These are phyloP conservation scores for Dermochelys coriacea DNA, from an alignment of 2,797 vertebrate species.

Conservation along the genomic window DNA sequence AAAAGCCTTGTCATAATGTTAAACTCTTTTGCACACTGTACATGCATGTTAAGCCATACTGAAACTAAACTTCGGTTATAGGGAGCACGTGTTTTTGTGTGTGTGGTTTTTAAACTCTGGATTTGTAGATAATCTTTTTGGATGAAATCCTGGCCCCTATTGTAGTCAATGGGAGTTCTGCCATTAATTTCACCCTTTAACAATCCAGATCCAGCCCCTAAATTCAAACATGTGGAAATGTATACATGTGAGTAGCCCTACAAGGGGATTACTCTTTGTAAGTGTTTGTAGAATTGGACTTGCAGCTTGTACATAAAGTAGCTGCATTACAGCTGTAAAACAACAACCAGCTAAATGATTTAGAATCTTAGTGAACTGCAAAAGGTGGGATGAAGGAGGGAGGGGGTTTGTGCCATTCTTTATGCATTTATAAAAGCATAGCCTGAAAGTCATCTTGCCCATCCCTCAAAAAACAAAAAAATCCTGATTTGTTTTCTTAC, in stretches of 20 bases:
- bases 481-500: background rate
- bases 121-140: background rate
- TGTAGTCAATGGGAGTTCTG: background rate
- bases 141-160: background rate
- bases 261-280: background rate
- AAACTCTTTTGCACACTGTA: background rate
- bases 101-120: background rate
- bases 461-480: background rate
- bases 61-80: background rate
- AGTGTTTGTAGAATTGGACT: background rate
- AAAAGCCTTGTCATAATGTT: background rate
- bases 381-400: background rate
- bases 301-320: background rate
- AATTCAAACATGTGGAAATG: background rate
- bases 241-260: background rate
- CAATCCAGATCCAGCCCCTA: background rate
- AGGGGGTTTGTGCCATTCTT: background rate
- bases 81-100: background rate
- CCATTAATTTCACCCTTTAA: background rate
- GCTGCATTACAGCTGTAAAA: background rate
- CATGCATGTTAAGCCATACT: background rate
- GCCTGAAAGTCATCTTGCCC: background rate
- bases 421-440: background rate
- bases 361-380: background rate
- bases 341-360: too few relatives aligned